A percentile compares a stretch with the other conserved stretches of the same genome.
phyloP scores from a whole-genome alignment of 2,888 invertebrate species.

The Sussaba pulchella region DNA sequence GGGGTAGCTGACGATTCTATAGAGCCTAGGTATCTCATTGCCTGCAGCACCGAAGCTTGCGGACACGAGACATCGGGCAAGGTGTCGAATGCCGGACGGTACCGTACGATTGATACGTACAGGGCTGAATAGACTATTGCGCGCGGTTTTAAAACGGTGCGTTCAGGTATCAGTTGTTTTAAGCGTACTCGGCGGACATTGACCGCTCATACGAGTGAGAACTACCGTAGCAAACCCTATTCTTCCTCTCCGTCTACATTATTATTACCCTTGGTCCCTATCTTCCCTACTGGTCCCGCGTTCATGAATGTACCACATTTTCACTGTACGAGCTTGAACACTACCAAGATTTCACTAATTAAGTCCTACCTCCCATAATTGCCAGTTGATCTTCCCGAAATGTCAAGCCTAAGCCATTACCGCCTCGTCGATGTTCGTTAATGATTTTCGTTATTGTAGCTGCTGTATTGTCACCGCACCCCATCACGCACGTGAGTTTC shows the following conservation, averaged over 20 bases:
- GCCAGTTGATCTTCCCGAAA: conserved; percentile 33
- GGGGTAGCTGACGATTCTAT: not conserved
- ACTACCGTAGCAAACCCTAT: conserved; percentile 23
- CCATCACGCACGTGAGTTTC: not conserved
- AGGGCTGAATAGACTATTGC: not conserved
- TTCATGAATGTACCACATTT: too few relatives aligned
- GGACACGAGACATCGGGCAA: conserved; percentile 19
- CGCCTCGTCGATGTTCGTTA: conserved; percentile 19
- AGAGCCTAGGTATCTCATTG: conserved; percentile 42
- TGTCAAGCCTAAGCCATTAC: conserved; percentile 14
- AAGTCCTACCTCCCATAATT: conserved; percentile 61
- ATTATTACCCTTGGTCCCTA: conserved; percentile 7
- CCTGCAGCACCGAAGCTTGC: conserved; percentile 26
- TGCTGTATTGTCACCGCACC: not conserved
- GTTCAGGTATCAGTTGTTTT: not conserved
- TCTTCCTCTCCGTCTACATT: conserved; percentile 27
- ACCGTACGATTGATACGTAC: not conserved
- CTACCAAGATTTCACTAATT: conserved; percentile 66
- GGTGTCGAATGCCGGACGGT: conserved; percentile 4
- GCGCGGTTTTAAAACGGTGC: not conserved
- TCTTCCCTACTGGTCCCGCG: conserved; percentile 12
- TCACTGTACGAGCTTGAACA: conserved; percentile 31
- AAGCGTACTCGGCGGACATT: not conserved
- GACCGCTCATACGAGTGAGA: not conserved
- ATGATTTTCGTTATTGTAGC: conserved; percentile 1